These are phyloP conservation scores for Fistularia commersonii DNA, from an alignment of 2,797 vertebrate species.

Conservation along the genomic window DNA sequence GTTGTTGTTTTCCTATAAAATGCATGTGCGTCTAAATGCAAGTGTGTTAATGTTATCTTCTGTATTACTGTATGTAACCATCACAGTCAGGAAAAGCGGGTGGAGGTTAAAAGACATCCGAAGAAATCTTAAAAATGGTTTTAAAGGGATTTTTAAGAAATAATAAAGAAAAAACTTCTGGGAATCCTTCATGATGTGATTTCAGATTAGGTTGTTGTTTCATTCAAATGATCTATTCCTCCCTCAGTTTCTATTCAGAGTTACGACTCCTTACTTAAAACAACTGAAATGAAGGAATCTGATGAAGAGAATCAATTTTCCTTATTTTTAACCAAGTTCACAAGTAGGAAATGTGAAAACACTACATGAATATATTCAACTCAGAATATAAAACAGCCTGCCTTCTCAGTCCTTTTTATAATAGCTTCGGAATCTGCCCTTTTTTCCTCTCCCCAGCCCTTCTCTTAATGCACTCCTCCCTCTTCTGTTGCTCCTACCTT, in stretches of 20 bases:
- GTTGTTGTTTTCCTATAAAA: conserved; percentile 31
- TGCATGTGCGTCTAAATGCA: conserved; percentile 8
- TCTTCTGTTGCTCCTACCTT: conserved; percentile 12
- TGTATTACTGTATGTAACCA: too few species aligned
- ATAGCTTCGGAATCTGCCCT: conserved; percentile 11
- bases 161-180: too few species aligned
- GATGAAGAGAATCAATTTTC: conserved; percentile 1
- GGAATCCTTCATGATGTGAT: too few species aligned
- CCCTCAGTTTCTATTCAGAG: not conserved
- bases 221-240: not conserved
- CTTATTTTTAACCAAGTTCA: not conserved
- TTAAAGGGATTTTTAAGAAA: too few species aligned
- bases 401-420: conserved; percentile 21
- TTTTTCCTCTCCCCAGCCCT: conserved; percentile 23
- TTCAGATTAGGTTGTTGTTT: too few species aligned
- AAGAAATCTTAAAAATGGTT: too few species aligned
- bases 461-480: conserved; percentile 18
- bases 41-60: conserved; percentile 4
- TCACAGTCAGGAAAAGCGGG: too few species aligned
- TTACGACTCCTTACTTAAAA: not conserved
- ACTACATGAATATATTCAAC: conserved; percentile 20
- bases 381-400: conserved; percentile 24
- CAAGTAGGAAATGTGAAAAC: too few species aligned
- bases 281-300: not conserved
- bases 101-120: too few species aligned